phyloP scores from a whole-genome alignment of 2,888 invertebrate genomes.

The Chironomus riparius region DNA sequence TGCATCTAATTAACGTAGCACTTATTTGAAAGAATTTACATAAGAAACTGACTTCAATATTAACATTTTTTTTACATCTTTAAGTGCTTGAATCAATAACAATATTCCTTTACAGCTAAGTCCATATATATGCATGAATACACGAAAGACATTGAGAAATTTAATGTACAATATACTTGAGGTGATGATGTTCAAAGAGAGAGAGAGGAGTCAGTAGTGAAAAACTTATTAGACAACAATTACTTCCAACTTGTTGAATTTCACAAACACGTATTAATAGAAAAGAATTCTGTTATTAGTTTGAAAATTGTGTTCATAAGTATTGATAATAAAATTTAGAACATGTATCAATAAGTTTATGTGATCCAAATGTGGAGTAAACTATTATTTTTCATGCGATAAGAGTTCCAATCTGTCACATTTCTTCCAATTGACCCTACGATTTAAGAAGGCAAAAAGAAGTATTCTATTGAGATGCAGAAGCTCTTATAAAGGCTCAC shows the following conservation, averaged over 20 bases:
- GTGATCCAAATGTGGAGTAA: too few species aligned
- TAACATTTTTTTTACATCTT: background rate
- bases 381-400: too few species aligned
- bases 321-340: background rate
- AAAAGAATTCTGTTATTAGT: too few species aligned
- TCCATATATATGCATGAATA: background rate
- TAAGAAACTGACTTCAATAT: background rate
- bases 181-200: background rate
- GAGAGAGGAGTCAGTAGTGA: background rate
- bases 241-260: constrained; percentile 26
- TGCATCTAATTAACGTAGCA: background rate
- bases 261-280: constrained; percentile 21
- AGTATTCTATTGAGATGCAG: too few species aligned
- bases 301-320: too few species aligned
- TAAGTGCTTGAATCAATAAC: constrained; percentile 1
- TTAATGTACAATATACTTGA: background rate
- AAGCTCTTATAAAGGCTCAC: too few species aligned
- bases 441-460: too few species aligned
- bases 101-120: background rate
- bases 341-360: background rate
- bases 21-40: background rate
- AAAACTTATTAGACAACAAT: constrained; percentile 21
- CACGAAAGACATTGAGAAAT: background rate
- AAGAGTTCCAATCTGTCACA: too few species aligned
- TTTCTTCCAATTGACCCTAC: too few species aligned